These are phyloP conservation scores for Hybos culiciformis DNA, from an alignment of 2,888 invertebrate species.

Conservation along the genomic window DNA sequence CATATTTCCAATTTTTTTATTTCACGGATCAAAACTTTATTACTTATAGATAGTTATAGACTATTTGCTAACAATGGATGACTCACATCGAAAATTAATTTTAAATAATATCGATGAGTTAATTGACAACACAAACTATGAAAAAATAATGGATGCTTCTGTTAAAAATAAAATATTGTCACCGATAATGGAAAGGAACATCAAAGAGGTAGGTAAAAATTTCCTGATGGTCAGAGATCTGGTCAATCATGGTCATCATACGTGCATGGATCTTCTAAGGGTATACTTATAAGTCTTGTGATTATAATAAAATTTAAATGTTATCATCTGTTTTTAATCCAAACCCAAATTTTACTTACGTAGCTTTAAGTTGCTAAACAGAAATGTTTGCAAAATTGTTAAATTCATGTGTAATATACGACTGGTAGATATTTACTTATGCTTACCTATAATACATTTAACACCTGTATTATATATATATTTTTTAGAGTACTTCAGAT, in stretches of 20 bases:
- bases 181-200: constrained; percentile 19
- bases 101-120: constrained; percentile 19
- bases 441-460: background rate
- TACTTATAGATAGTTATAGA: too few species aligned
- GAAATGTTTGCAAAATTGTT: background rate
- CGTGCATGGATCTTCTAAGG: too few species aligned
- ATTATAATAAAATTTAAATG: constrained; percentile 1
- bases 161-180: constrained; percentile 19
- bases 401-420: background rate
- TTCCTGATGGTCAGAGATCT: too few species aligned
- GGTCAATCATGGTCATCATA: too few species aligned
- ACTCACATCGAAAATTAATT: background rate
- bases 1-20: too few species aligned
- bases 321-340: background rate
- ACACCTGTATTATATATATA: background rate
- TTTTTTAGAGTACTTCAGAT: background rate
- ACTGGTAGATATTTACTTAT: too few species aligned
- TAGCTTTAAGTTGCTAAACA: background rate
- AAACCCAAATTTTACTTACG: background rate
- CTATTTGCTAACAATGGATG: too few species aligned
- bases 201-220: constrained; percentile 19
- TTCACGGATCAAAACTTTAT: too few species aligned
- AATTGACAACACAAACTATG: constrained; percentile 40
- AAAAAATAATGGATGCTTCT: constrained; percentile 31
- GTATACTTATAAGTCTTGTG: background rate